Evolutionary conservation across 2,888 invertebrate genomes (phyloP), one percentile per base, ranked within the genome.

Genomic region (Tetramorium bicarinatum): DNA sequence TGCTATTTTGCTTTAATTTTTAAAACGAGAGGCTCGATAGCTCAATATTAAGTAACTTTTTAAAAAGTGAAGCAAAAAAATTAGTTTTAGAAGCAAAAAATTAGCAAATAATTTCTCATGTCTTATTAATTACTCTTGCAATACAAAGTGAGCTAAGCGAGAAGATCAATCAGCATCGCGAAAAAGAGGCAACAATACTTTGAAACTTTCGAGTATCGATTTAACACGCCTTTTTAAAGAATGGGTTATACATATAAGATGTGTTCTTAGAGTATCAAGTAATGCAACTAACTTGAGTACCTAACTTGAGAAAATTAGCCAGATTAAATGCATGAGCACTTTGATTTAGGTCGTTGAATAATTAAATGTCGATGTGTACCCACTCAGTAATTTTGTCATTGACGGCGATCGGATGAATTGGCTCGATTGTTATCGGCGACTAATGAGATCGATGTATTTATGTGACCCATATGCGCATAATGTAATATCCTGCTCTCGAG

Each of bases 401-500:
- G 89, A 88, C 89, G 86, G 84, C 81, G 89, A 88, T 90, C 87
- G 82, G 86, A 87, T 86, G 86, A 87, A 89, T 89, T 87, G 88
- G 88, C 66, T 66, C 83, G 88, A 91, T 92, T 90, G 89, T 91
- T 91, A 92, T 92, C 91, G 86, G 76, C 87, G 84, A 87, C 86
- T 88, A 87, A 89, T 91, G 92, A 92, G 92, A 93, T 93, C 92
- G 93, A 93, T 92, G 92, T 93, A 93, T 93, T 94, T 94, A 94
- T 92, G 93, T 89, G 91, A 91, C 88, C 92, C 93, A 93, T 92
- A 92, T 94, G 93, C 92, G 93, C 93, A 93, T 94, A 93, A 93
- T 94, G 91, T 93, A 93, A 93, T 92, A 91, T 90, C 89, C 87
- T 77, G 90, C 71, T 82, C 86, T n/a, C 87, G 85, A 83, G 88